Conservation (phyloP, 1,140 invertebrate species). For the Anoplophora glabripennis region DNA sequence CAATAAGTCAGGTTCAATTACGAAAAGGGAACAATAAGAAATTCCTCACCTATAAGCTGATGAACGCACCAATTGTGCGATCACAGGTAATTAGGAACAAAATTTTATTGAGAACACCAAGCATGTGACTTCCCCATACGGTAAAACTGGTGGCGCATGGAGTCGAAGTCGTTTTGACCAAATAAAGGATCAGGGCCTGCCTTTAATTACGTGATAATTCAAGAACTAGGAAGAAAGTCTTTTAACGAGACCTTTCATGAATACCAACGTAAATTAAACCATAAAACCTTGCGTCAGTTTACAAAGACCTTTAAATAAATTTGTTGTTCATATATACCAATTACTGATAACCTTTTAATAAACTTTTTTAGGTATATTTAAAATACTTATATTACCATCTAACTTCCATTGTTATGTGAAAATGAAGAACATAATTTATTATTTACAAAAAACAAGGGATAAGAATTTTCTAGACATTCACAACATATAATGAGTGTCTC, state of each 20-base stretch:
- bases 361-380: too few relatives aligned
- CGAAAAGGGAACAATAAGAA: constrained; percentile 12
- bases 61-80: constrained; percentile 10
- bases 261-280: not conserved
- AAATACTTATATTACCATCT: too few relatives aligned
- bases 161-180: constrained; percentile 11
- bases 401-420: too few relatives aligned
- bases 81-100: constrained; percentile 8
- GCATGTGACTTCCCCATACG: not conserved
- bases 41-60: constrained; percentile 8
- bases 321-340: too few relatives aligned
- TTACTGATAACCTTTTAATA: too few relatives aligned
- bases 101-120: constrained; percentile 7
- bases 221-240: constrained; percentile 25
- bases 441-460: too few relatives aligned
- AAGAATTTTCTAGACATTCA: too few relatives aligned
- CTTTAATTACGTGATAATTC: constrained; percentile 31
- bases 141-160: constrained; percentile 3
- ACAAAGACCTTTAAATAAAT: too few relatives aligned
- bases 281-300: too few relatives aligned
- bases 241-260: constrained; percentile 17
- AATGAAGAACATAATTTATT: too few relatives aligned
- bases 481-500: too few relatives aligned
- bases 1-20: not conserved
- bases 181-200: constrained; percentile 11